Percentiles rank a stretch among this genome's conserved stretches.
Conservation (phyloP, 2,113 vertebrate species). For the Hoplias malabaricus region DNA sequence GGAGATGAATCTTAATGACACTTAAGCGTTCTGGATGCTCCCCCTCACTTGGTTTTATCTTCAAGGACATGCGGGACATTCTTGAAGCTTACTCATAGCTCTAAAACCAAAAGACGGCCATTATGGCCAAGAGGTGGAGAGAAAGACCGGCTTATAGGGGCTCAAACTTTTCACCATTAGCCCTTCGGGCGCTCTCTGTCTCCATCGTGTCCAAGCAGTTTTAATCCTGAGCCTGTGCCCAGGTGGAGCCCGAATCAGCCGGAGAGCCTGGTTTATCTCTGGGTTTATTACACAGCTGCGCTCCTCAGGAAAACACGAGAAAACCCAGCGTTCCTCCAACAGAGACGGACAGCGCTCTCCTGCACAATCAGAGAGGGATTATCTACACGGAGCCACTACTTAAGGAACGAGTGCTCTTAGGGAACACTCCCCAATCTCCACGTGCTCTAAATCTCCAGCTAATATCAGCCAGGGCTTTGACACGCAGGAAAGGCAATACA, state of each 20-base stretch:
- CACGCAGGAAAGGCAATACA: neutral
- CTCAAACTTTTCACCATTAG: neutral
- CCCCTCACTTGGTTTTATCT: conserved; percentile 22
- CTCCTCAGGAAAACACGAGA: conserved; percentile 7
- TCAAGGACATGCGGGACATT: conserved; percentile 17
- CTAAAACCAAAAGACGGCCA: neutral
- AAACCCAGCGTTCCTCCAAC: neutral
- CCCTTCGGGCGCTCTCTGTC: neutral
- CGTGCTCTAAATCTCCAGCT: neutral
- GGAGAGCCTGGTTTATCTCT: conserved; percentile 31
- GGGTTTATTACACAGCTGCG: conserved; percentile 45
- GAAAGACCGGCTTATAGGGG: conserved; percentile 2
- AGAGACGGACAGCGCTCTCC: conserved; percentile 13
- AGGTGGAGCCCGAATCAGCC: conserved; percentile 29
- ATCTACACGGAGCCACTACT: conserved; percentile 15
- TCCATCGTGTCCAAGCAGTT: conserved; percentile 16
- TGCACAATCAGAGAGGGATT: conserved; percentile 36
- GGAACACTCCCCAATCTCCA: conserved; percentile 5
- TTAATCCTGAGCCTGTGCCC: conserved; percentile 24
- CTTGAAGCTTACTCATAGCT: neutral
- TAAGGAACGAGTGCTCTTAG: conserved; percentile 28
- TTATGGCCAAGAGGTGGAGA: conserved; percentile 8
- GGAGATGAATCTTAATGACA: conserved; percentile 38
- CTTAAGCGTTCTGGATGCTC: neutral
- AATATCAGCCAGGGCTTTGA: conserved; percentile 11